Conservation (phyloP, 2,888 invertebrate genomes). For the Tetropium fuscum region DNA sequence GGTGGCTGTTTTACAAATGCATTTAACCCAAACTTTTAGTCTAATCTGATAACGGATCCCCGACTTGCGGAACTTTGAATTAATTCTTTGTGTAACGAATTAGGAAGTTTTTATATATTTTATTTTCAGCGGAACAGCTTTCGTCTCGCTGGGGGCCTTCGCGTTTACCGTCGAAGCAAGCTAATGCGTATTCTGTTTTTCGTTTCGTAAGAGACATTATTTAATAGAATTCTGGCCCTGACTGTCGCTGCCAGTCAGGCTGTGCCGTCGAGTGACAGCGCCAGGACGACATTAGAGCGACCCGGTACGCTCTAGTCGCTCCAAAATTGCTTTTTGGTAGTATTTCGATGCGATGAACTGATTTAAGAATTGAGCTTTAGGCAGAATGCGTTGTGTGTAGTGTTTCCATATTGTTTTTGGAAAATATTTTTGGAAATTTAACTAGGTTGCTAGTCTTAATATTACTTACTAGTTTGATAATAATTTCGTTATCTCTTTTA, state of each 20-base stretch:
- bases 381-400: no score
- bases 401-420: no score
- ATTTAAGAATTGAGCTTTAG: no score
- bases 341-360: no score
- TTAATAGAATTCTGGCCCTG: conserved; percentile 51
- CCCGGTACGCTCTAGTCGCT: conserved; percentile 8
- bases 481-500: no score
- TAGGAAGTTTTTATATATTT: conserved; percentile 45
- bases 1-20: conserved; percentile 43
- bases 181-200: conserved; percentile 34
- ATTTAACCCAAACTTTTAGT: conserved; percentile 41
- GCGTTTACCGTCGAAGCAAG: conserved; percentile 7
- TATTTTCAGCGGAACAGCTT: conserved; percentile 37
- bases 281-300: conserved; percentile 39
- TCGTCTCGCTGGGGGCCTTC: conserved; percentile 31
- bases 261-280: conserved; percentile 46
- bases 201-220: conserved; percentile 46
- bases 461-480: no score
- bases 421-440: no score
- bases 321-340: background rate
- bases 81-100: conserved; percentile 46
- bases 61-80: conserved; percentile 36
- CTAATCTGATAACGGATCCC: conserved; percentile 46
- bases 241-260: conserved; percentile 42
- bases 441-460: no score